A percentile compares a stretch with the other conserved stretches of the same genome.
Evolutionary conservation across 2,797 vertebrate species (phyloP).

Genomic region (Danio albolineatus): DNA sequence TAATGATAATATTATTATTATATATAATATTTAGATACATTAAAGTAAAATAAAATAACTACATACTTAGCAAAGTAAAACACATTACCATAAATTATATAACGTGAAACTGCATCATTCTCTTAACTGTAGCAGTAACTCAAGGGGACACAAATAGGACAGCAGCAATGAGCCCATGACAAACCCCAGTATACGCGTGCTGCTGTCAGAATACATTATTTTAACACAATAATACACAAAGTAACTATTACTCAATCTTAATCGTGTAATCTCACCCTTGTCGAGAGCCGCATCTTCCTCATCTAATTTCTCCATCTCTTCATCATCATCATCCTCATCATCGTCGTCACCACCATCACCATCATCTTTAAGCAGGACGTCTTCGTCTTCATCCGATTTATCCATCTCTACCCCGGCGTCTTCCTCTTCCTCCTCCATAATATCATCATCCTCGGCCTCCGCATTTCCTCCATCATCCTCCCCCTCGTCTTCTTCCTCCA

Average conservation of each 20-base stretch:
- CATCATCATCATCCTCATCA: constrained; percentile 71
- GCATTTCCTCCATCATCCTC: constrained; percentile 56
- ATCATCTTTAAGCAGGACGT: constrained; percentile 58
- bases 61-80: too few relatives aligned
- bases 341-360: constrained; percentile 40
- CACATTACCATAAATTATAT: too few relatives aligned
- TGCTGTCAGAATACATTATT: constrained; percentile 30
- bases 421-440: constrained; percentile 81
- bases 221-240: constrained; percentile 13
- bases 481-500: constrained; percentile 73
- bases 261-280: constrained; percentile 81
- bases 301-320: constrained; percentile 73
- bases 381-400: constrained; percentile 71
- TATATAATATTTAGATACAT: too few relatives aligned
- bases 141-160: not conserved
- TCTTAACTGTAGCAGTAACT: not conserved
- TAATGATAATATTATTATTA: too few relatives aligned
- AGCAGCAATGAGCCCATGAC: not conserved
- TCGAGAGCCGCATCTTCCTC: constrained; percentile 76
- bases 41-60: not conserved
- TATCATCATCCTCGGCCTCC: constrained; percentile 73
- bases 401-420: constrained; percentile 68
- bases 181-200: not conserved
- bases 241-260: constrained; percentile 80
- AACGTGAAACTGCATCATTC: not conserved